Conservation (phyloP, 2,888 invertebrate genomes). For the Drosophila atripex region DNA sequence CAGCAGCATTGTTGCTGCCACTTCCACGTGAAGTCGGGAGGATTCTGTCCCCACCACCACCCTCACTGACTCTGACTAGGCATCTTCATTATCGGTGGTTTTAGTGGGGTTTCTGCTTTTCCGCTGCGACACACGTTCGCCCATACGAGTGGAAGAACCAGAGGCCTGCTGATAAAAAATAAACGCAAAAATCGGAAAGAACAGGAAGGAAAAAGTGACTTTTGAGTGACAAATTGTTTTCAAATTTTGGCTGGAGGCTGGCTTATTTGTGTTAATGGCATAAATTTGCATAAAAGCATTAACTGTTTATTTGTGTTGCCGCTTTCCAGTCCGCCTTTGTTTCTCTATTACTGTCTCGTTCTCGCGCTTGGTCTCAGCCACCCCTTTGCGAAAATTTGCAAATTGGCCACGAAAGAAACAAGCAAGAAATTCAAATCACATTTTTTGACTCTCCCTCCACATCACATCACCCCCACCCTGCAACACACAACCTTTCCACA, state of each 20-base stretch:
- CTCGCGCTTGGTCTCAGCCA: conserved; percentile 15
- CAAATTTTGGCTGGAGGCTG: conserved; percentile 67
- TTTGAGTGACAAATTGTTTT: conserved; percentile 81
- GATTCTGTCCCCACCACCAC: neutral
- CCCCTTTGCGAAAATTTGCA: conserved; percentile 70
- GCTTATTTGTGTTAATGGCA: conserved; percentile 80
- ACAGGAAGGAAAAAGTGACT: conserved; percentile 68
- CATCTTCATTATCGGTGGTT: conserved; percentile 72
- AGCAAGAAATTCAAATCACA: conserved; percentile 72
- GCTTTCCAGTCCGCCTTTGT: conserved; percentile 47
- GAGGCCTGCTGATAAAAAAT: conserved; percentile 25
- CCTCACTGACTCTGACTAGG: conserved; percentile 56
- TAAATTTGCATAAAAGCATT: conserved; percentile 81
- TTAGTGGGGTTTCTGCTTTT: conserved; percentile 11
- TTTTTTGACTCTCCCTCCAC: conserved; percentile 21
- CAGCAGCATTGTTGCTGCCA: conserved; percentile 16
- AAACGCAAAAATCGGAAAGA: conserved; percentile 15
- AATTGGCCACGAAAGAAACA: conserved; percentile 70
- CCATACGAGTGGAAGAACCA: conserved; percentile 18
- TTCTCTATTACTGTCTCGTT: neutral
- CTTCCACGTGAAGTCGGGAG: conserved; percentile 1
- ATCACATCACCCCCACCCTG: neutral
- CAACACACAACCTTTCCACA: neutral
- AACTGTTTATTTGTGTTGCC: conserved; percentile 79
- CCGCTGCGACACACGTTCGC: conserved; percentile 29